Base-by-base conservation (phyloP, 2,888 invertebrate genomes). In the Microdon myrmicae region DNA sequence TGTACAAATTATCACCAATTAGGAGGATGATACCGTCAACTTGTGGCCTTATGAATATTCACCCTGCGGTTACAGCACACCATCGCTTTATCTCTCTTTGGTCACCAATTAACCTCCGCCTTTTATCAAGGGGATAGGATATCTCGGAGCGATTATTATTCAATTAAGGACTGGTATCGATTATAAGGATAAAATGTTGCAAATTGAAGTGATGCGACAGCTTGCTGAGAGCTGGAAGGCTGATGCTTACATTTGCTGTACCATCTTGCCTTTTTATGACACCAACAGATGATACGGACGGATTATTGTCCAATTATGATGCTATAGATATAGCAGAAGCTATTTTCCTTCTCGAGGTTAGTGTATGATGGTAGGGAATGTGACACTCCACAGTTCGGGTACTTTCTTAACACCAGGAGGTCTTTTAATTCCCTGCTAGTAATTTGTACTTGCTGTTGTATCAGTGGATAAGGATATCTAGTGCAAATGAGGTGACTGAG, bases 251-350 rank as follows among this genome's bases (percentile, higher is more conserved):
- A 8, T 23, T 26, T 41, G 38, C 22, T 51, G 47, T 41, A 28
- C 28, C 28, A 29, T 39, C n/a, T 4, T 31, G 19, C 10, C 39
- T 32, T 37, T 53, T 77, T 76, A 77, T 76, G 77, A 76, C 77
- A 76, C 75, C 74, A 77, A 73, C 77, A 77, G 76, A 75, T 77
- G 77, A 75, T 75, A 75, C 74, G 74, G 76, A 77, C 76, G 77
- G 77, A 76, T 77, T 76, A 77, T 77, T 75, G 76, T 72, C 75
- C 75, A 77, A 77, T 77, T 77, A 77, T 77, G 76, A 75, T 71
- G 70, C 71, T 70, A 71, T 67, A 31, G 41, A 54, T 47, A 45
- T n/a, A 53, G 48, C 10, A 53, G 35, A 41, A 41, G 29, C n/a
- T n/a, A n/a, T n/a, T n/a, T n/a, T n/a, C n/a, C n/a, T n/a, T n/a